Conservation (phyloP, 1,140 invertebrate species). For the Lasioglossum baleicum region DNA sequence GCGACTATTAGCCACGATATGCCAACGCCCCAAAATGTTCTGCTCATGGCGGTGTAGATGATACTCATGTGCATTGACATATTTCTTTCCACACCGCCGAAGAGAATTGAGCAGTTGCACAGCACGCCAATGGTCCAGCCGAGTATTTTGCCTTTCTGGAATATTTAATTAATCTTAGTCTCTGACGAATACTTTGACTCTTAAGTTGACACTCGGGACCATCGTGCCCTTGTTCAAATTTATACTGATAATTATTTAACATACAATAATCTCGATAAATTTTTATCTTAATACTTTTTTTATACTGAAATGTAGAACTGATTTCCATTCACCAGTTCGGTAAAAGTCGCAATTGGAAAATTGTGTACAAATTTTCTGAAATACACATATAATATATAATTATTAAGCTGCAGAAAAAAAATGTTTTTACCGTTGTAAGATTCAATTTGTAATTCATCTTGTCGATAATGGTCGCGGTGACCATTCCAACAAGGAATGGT, state of each 20-base stretch:
- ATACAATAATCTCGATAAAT: too few relatives aligned
- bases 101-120: slow-evolving; percentile 76
- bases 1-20: slow-evolving; percentile 80
- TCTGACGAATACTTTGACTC: too few relatives aligned
- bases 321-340: too few relatives aligned
- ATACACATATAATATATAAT: too few relatives aligned
- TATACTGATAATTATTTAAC: too few relatives aligned
- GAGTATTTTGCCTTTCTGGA: slow-evolving; percentile 66
- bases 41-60: slow-evolving; percentile 75
- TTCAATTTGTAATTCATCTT: slow-evolving; percentile 72
- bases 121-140: slow-evolving; percentile 74
- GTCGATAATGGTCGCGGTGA: slow-evolving; percentile 74
- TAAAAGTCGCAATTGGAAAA: too few relatives aligned
- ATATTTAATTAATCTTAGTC: slow-evolving; percentile 31
- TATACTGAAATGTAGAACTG: too few relatives aligned
- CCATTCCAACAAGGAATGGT: slow-evolving; percentile 79
- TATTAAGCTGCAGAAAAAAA: too few relatives aligned
- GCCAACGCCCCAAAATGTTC: slow-evolving; percentile 79
- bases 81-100: slow-evolving; percentile 72
- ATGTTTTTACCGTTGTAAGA: slow-evolving; percentile 69
- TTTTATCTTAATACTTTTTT: too few relatives aligned
- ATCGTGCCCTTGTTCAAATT: too few relatives aligned
- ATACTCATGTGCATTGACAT: slow-evolving; percentile 71
- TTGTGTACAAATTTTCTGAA: too few relatives aligned
- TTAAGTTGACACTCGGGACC: too few relatives aligned